Conservation (phyloP, 2,113 vertebrate species). For the Taxidea taxus region DNA sequence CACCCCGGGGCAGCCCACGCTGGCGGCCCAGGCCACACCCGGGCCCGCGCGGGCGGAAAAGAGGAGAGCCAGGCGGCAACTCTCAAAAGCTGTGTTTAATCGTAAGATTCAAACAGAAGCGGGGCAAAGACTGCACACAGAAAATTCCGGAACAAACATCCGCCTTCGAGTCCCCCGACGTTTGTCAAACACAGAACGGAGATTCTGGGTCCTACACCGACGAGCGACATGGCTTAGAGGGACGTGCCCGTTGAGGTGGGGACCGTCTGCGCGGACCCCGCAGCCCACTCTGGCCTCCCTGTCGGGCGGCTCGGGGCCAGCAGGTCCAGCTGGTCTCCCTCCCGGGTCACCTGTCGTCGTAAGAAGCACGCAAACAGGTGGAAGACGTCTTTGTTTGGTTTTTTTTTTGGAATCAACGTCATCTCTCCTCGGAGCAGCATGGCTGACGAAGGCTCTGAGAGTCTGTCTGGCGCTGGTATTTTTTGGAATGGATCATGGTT, state of each 20-base stretch:
- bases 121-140: conserved; percentile 33
- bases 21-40: fast-evolving
- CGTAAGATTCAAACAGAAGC: conserved; percentile 40
- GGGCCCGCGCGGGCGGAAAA: background rate
- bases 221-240: conserved; percentile 72
- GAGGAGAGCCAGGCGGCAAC: background rate
- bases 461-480: conserved; percentile 38
- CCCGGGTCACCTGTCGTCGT: background rate
- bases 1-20: background rate
- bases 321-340: background rate
- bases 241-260: conserved; percentile 60
- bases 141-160: background rate
- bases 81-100: conserved; percentile 61
- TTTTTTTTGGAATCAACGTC: background rate
- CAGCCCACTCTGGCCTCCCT: background rate
- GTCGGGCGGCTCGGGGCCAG: background rate
- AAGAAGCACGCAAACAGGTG: background rate
- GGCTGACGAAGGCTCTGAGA: background rate
- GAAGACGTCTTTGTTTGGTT: background rate
- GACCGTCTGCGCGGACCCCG: background rate
- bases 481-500: background rate
- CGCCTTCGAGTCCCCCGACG: background rate
- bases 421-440: background rate
- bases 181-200: conserved; percentile 42
- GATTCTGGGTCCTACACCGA: background rate